phyloP scores from a whole-genome alignment of 30 jellyfish, hydroid and myxozoan genomes.

The Catostylus mosaicus region DNA sequence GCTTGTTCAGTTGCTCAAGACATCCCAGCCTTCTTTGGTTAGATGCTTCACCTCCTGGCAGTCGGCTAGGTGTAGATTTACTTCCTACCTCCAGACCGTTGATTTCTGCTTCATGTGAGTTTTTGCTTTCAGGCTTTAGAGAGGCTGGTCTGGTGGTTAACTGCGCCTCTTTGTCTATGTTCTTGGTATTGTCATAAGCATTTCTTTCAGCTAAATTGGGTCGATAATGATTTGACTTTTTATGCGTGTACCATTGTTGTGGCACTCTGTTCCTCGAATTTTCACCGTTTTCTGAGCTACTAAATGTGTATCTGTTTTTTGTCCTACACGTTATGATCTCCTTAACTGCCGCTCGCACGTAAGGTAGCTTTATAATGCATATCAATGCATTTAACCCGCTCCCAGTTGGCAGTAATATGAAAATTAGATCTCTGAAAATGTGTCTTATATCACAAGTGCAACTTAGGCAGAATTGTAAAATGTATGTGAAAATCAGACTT shows the following conservation, averaged over 20 bases:
- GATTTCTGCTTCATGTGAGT: too few relatives aligned
- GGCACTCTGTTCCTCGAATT: not conserved
- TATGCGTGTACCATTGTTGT: not conserved
- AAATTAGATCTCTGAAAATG: constrained; percentile 56
- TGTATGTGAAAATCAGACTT: constrained; percentile 41
- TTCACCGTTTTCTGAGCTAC: constrained; percentile 17
- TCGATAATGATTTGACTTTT: too few relatives aligned
- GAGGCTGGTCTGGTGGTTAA: too few relatives aligned
- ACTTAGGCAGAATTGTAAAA: constrained; percentile 49
- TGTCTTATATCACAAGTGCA: constrained; percentile 65
- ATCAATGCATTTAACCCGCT: constrained; percentile 69
- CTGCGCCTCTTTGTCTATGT: too few relatives aligned
- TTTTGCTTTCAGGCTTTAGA: too few relatives aligned
- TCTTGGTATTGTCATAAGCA: too few relatives aligned
- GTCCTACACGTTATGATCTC: constrained; percentile 7
- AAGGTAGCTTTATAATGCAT: constrained; percentile 55
- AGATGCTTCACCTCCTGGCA: too few relatives aligned
- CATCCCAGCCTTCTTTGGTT: too few relatives aligned
- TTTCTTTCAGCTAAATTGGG: too few relatives aligned
- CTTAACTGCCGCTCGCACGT: constrained; percentile 24
- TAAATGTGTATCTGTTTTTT: constrained; percentile 2
- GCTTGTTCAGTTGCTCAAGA: too few relatives aligned
- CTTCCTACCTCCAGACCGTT: too few relatives aligned
- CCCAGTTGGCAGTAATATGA: constrained; percentile 39
- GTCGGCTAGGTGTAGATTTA: too few relatives aligned